A percentile compares a stretch with the other conserved stretches of the same genome.
These are phyloP conservation scores for Enteromius thamalakanensis DNA, from an alignment of 2,797 vertebrate species.

Conservation along the genomic window DNA sequence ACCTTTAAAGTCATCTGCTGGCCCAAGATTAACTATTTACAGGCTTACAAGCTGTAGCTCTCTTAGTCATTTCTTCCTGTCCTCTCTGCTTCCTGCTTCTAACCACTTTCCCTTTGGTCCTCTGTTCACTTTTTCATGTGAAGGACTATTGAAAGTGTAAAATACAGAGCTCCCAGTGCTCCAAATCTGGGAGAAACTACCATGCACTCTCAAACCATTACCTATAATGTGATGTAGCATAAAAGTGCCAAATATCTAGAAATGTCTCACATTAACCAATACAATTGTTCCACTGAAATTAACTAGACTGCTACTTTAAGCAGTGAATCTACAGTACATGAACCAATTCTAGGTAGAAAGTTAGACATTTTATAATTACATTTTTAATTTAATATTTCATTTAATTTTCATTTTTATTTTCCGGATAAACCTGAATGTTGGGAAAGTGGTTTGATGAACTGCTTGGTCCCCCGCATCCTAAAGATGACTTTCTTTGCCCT, in stretches of 20 bases:
- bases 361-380: no score
- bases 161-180: neutral
- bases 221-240: neutral
- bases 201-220: neutral
- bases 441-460: neutral
- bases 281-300: neutral
- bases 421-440: neutral
- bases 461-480: neutral
- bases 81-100: slow-evolving; percentile 23
- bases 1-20: slow-evolving; percentile 72
- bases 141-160: neutral
- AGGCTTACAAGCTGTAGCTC: slow-evolving; percentile 12
- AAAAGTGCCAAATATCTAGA: neutral
- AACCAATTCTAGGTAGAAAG: neutral
- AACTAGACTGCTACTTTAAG: neutral
- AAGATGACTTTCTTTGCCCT: slow-evolving; percentile 44
- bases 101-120: slow-evolving; percentile 14
- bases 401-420: neutral
- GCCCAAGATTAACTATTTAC: slow-evolving; percentile 69
- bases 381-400: neutral
- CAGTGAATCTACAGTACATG: neutral
- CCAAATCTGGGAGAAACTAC: neutral
- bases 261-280: neutral
- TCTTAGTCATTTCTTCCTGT: neutral
- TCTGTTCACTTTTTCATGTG: slow-evolving; percentile 31